Percentiles rank a stretch among this genome's conserved stretches.
These are phyloP conservation scores for Armadillidium nasatum DNA, from an alignment of 1,140 invertebrate genomes.

Conservation along the genomic window DNA sequence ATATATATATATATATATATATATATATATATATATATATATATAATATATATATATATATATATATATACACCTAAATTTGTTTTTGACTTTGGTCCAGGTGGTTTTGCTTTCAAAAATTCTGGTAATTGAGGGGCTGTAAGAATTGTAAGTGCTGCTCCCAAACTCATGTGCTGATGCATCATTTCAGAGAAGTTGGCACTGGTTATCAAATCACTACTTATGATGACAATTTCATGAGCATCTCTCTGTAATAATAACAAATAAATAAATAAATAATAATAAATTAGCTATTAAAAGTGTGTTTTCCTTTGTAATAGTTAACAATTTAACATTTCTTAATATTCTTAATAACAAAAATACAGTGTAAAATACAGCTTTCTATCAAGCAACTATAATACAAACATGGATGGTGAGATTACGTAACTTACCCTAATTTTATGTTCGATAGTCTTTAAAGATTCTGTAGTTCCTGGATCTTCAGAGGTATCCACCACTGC, in stretches of 20 bases:
- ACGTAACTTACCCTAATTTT: conserved; percentile 51
- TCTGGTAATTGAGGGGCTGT: neutral
- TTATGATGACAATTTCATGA: neutral
- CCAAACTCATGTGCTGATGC: neutral
- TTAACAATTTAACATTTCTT: no score
- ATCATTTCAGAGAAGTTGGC: neutral
- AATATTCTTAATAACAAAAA: no score
- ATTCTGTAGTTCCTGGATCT: conserved; percentile 85
- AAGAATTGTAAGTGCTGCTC: neutral
- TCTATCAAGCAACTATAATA: no score
- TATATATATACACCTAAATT: neutral
- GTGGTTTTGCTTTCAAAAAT: neutral
- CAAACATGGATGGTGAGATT: no score
- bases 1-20: no score
- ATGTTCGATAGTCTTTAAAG: conserved; percentile 69
- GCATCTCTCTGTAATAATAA: neutral
- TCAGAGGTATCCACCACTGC: conserved; percentile 66
- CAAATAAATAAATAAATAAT: no score
- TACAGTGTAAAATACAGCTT: no score
- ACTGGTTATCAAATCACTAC: neutral
- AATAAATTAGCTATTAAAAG: no score
- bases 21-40: no score
- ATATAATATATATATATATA: no score
- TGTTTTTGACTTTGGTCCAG: neutral
- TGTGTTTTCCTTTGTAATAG: no score